Evolutionary conservation across 2,888 invertebrate species (phyloP), one percentile per base, ranked within the genome.

Genomic region (Bhutanitis thaidina): DNA sequence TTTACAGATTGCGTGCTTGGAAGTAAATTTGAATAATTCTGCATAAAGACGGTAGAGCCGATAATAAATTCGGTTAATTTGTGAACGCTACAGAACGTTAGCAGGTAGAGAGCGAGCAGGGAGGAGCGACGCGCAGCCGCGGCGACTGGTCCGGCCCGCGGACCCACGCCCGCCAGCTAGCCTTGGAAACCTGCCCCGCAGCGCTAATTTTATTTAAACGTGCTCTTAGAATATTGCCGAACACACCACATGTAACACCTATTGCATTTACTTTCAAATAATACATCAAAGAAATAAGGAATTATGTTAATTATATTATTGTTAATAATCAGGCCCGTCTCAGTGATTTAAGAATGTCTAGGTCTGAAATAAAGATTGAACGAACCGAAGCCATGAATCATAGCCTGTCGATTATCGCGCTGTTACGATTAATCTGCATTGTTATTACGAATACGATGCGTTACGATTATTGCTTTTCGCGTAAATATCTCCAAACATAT

Each of bases 151-250:
- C 54, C 45, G 12, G 5, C 12, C 12, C 27, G 27, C 39, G 53
- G 77, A 77, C 83, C 82, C 77, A 78, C 83, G 69, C 27, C 27
- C 34, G 34, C 67, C 69, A 61, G 63, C 51, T 47, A 52, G 59
- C 72, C 69, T 71, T 76, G 74, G 79, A 62, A 81, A 83, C 83
- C 84, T 75, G 81, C 75, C 76, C 74, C 65, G 69, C 69, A 69
- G 67, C 70, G 68, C 74, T 74, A 72, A 81, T 80, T 81, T 82
- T 79, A 78, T 80, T 78, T 75, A 80, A 82, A 84, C 84, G 70
- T 62, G 85, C 81, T 82, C 77, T 69, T 71, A 71, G 15, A 79
- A 75, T 69, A 61, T 64, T 61, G 13, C 15, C 62, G 59, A 63
- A 64, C 61, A 63, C 64, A 63, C 64, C 65, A 62, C 65, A 68